Base-by-base conservation (phyloP, 2,888 invertebrate species). In the Harmothoe impar region DNA sequence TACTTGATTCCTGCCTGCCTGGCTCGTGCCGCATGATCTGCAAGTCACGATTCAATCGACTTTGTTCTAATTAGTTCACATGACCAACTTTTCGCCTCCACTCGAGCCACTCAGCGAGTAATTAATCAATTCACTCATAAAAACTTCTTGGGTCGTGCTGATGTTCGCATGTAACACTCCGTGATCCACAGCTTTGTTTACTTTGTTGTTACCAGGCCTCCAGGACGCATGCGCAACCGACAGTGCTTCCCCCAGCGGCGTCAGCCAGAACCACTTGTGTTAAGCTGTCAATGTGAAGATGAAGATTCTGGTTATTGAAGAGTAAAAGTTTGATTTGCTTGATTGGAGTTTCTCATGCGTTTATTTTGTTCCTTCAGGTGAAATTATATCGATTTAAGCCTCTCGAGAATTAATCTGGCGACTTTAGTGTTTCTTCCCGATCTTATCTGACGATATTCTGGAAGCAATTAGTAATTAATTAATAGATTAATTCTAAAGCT, bases 31-130 rank as follows among this genome's bases (percentile, higher is more conserved):
- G 43, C 43, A 43, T 43, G 10, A 43, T 43, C 43, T 43, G 43
- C 43, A 43, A n/a, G 12, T 62, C 81, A 81, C 43, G 33, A 17
- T 35, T 23, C 81, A 43, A 43, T 77, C 77, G 43, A 17, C 43
- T 43, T 81, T 81, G 81, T 81, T 81, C 81, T 81, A 81, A 81
- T 81, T 81, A 81, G 81, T 81, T 81, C 43, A 20, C 81, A 81
- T 43, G 43, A 43, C 81, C 81, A 81, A 43, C 43, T 81, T 81
- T 29, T 35, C 81, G 17, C 35, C 33, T 35, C 81, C 43, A 81
- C 81, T 81, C 33, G 77, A 77, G 25, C 81, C 81, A 81, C 81
- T 81, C 81, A 43, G 23, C 81, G 43, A 23, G 81, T 81, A 81
- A 81, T 81, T 81, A 81, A 81, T 81, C 43, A 81, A 43, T 35